These are phyloP conservation scores for Amphiprion percula DNA, from an alignment of 2,113 vertebrate species.

Conservation along the genomic window DNA sequence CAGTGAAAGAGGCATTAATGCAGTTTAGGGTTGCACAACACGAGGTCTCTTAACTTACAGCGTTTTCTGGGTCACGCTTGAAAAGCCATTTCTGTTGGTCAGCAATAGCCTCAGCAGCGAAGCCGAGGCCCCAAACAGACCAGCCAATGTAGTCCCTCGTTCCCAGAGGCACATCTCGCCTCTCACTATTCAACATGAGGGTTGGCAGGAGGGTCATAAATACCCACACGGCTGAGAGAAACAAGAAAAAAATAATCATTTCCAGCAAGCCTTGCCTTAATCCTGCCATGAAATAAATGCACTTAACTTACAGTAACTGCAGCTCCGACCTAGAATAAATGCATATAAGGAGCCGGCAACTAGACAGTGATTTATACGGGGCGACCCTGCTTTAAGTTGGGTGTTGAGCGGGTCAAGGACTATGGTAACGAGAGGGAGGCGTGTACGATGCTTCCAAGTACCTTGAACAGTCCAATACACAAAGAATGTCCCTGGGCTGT, in stretches of 20 bases:
- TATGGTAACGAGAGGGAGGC: slow-evolving; percentile 8
- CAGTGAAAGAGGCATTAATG: background rate
- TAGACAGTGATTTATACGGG: slow-evolving; percentile 58
- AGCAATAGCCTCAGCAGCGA: slow-evolving; percentile 82
- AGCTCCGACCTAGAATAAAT: slow-evolving; percentile 33
- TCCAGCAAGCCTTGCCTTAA: slow-evolving; percentile 11
- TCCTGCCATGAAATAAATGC: slow-evolving; percentile 14
- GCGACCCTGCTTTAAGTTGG: background rate
- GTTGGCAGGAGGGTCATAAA: slow-evolving; percentile 88
- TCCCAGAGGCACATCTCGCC: slow-evolving; percentile 78
- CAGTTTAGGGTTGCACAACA: slow-evolving; percentile 1
- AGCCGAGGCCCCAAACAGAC: slow-evolving; percentile 85
- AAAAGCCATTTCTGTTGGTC: slow-evolving; percentile 89
- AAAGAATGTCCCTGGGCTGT: slow-evolving; percentile 84
- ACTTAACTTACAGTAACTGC: background rate
- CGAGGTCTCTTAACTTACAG: slow-evolving; percentile 72
- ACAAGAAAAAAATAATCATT: background rate
- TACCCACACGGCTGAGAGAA: slow-evolving; percentile 84
- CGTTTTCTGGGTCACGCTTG: slow-evolving; percentile 83
- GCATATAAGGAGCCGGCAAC: slow-evolving; percentile 27
- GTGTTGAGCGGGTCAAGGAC: slow-evolving; percentile 40
- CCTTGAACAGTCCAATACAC: slow-evolving; percentile 89
- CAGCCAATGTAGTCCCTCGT: slow-evolving; percentile 85
- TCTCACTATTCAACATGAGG: slow-evolving; percentile 85
- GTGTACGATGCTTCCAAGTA: slow-evolving; percentile 57